Evolutionary conservation across 2,113 vertebrate species (phyloP), one percentile per base, ranked within the genome.

Genomic region (Callipepla squamata): DNA sequence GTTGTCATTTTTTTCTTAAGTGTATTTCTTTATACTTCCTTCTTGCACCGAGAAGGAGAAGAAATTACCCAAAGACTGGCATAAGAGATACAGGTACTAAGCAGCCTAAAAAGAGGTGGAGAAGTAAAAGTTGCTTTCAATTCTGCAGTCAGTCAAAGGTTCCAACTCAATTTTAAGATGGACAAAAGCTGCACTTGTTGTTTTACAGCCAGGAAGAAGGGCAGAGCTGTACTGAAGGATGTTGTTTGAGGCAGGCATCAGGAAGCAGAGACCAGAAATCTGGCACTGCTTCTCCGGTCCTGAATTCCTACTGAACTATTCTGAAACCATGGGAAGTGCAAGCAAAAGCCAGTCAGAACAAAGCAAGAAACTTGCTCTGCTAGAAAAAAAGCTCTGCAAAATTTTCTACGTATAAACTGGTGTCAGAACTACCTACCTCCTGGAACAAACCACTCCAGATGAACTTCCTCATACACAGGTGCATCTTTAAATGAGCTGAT

Each of bases 201-300:
- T 69, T 89, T 92, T 73, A 69, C 7, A 91, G 13, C 23, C 48
- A 16, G n/a, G 36, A 79, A 32, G 44, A 68, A 58, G 85, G 40
- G 53, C 1, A 4, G 26, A 44, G 44, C 62, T 4, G 2, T 48
- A 89, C 4, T 26, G 34, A 69, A 36, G 45, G 17, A 62, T 30
- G 6, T 69, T 53, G 23, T 12, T 28, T 47, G 62, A 22, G 19
- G 51, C 0, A 2, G 32, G 26, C 55, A 89, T 32, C 0, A 1
- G 78, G 79, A 91, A 94, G 44, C 42, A 76, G 58, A 79, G 25
- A 30, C 17, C 50, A 85, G 75, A 91, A 91, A 53, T 47, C 21
- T 80, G 85, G 55, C 23, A 59, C 14, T 36, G 61, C 21, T 25
- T 79, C 89, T 90, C 13, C 50, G 44, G 21, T 76, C 72, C 38